phyloP scores from a whole-genome alignment of 1,140 invertebrate species.

The Campoletis sonorensis region DNA sequence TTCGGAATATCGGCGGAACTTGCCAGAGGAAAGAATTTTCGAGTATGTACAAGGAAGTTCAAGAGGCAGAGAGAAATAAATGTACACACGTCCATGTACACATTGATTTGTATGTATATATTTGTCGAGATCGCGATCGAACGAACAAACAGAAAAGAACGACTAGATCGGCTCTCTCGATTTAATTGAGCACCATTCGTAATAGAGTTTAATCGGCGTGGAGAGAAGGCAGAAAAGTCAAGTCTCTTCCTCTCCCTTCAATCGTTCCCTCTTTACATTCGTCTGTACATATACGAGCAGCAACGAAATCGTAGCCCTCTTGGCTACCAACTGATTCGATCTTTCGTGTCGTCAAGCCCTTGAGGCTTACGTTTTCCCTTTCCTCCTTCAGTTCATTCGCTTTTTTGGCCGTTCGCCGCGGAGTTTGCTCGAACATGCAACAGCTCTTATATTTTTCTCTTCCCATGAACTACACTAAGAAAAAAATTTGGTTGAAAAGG shows the following conservation, averaged over 20 bases:
- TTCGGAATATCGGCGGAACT: conserved; percentile 11
- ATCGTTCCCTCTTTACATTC: background rate
- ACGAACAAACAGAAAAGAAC: conserved; percentile 38
- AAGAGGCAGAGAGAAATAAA: conserved; percentile 12
- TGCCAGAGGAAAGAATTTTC: background rate
- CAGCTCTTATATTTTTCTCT: background rate
- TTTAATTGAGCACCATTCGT: conserved; percentile 41
- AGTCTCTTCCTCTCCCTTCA: background rate
- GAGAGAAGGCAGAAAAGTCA: conserved; percentile 15
- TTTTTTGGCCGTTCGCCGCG: background rate
- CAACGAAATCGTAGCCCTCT: background rate
- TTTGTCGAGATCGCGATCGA: conserved; percentile 22
- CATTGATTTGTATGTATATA: conserved; percentile 1
- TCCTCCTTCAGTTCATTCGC: background rate
- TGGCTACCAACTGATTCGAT: conserved; percentile 38
- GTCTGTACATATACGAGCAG: background rate
- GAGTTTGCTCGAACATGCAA: background rate
- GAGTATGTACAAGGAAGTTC: conserved; percentile 9
- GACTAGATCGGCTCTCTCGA: conserved; percentile 37
- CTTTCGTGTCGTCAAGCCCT: conserved; percentile 37
- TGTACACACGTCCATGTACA: background rate
- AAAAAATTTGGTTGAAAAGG: too few species aligned
- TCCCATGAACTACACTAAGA: too few species aligned
- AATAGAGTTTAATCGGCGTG: conserved; percentile 42
- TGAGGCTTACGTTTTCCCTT: conserved; percentile 4